Evolutionary conservation across 2,113 vertebrate species (phyloP), one percentile per base, ranked within the genome.

Genomic region (Bubo bubo): DNA sequence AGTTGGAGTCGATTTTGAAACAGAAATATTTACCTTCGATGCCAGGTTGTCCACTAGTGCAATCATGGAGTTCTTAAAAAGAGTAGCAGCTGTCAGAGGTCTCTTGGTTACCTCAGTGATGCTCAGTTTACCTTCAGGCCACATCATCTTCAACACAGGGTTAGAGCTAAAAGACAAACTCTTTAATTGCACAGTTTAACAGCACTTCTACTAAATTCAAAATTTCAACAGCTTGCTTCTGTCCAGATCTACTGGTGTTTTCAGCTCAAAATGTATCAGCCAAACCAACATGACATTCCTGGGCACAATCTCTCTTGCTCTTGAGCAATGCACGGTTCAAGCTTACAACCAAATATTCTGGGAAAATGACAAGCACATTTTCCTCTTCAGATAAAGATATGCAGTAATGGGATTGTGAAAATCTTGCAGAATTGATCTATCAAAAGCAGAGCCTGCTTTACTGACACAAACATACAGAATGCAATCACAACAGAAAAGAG

Each of bases 31-130:
- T 98, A 99, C 99, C 99, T 99, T 99, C n/a, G 98, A 98, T 50
- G 99, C 98, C 94, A 99, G 97, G 95, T 99, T 99, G 97, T 99
- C 99, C 96, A 99, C 99, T 88, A 99, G 89, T 8, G 98, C 98
- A 95, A 99, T 99, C 99, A 99, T 99, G 86, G 99, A 99, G 98
- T 99, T 99, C 97, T 99, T 99, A 95, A 99, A 99, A 58, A 99
- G 98, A 4, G 99, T 98, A 67, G 99, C 99, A 2, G 99, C 99
- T 0, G 99, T 99, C 86, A 99, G 97, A 11, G 99, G 99, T 3
- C 99, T 98, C 91, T 99, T 99, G 96, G 99, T 99, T 93, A 99
- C 99, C 96, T 99, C 99, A 0, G 99, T 99, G 95, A 99, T 99
- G 96, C 99, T 99, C 97, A 99, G 98, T 79, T 99, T 99, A 50